Evolutionary conservation across 2,888 invertebrate species (phyloP).

Genomic region (Chloroclystis v-ata): DNA sequence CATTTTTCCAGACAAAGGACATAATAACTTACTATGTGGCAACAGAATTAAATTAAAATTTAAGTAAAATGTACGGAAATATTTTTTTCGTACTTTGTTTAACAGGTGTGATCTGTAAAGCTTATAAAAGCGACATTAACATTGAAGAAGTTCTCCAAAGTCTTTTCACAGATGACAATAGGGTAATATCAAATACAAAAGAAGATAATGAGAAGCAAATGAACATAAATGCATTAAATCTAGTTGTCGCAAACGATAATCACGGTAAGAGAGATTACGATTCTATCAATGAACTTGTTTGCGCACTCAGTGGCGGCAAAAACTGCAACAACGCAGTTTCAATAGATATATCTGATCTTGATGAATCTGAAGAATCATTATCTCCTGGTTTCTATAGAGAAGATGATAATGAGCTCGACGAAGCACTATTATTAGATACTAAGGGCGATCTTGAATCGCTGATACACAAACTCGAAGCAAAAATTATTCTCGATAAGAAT

Average conservation of each 20-base stretch:
- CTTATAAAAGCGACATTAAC: neutral
- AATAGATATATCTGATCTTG: neutral
- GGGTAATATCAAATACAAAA: neutral
- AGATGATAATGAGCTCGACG: slow-evolving; percentile 2
- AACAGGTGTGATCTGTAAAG: neutral
- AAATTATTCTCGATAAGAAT: neutral
- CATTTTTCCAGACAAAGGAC: too few relatives aligned
- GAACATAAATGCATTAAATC: slow-evolving; percentile 23
- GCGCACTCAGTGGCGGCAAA: slow-evolving; percentile 5
- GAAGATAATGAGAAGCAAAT: slow-evolving; percentile 1
- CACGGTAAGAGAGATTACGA: neutral
- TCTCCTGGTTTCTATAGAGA: neutral
- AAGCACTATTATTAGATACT: slow-evolving; percentile 13
- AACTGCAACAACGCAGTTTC: slow-evolving; percentile 2
- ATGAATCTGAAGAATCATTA: neutral
- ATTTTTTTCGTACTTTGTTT: neutral
- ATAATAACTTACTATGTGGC: too few relatives aligned
- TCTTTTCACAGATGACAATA: too few relatives aligned
- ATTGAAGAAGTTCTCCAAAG: too few relatives aligned
- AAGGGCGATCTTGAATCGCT: slow-evolving; percentile 27
- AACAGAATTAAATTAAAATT: too few relatives aligned
- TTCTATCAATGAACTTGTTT: slow-evolving; percentile 5
- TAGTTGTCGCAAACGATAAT: slow-evolving; percentile 20
- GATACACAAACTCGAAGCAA: slow-evolving; percentile 30
- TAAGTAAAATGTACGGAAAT: neutral